These are phyloP conservation scores for Hemibagrus guttatus DNA, from an alignment of 2,797 vertebrate species.

Conservation along the genomic window DNA sequence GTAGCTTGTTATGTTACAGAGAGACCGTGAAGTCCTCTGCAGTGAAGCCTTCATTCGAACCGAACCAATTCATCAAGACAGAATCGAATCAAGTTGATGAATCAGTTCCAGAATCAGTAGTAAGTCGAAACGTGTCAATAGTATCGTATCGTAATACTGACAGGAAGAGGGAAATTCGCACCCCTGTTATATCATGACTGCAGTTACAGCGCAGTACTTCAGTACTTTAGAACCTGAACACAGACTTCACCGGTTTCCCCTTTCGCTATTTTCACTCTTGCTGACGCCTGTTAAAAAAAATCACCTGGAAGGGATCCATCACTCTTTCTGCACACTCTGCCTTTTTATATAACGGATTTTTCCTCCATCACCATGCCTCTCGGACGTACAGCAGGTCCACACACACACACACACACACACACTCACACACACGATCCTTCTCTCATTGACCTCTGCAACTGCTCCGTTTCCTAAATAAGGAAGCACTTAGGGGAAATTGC, in stretches of 20 bases:
- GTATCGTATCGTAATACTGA: not conserved
- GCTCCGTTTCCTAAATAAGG: constrained; percentile 79
- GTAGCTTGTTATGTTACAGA: not conserved
- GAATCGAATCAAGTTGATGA: not conserved
- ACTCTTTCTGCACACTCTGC: constrained; percentile 34
- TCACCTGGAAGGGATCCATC: constrained; percentile 59
- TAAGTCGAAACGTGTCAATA: not conserved
- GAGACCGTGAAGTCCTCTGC: not conserved
- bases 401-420: constrained; percentile 49
- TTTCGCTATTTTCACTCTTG: constrained; percentile 42
- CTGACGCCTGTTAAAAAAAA: constrained; percentile 65
- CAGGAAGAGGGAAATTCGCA: not conserved
- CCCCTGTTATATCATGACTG: not conserved
- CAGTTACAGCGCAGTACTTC: not conserved
- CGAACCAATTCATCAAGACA: not conserved
- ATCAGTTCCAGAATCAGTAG: not conserved
- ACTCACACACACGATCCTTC: constrained; percentile 50
- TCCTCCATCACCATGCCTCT: constrained; percentile 41
- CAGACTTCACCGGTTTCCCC: no score
- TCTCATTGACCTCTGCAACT: constrained; percentile 73
- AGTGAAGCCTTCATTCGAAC: not conserved
- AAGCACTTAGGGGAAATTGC: constrained; percentile 81
- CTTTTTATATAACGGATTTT: constrained; percentile 36
- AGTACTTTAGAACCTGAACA: not conserved
- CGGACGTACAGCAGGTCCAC: not conserved